Evolutionary conservation across 2,888 invertebrate genomes (phyloP), one percentile per base, ranked within the genome.

Genomic region (Callinectes sapidus): DNA sequence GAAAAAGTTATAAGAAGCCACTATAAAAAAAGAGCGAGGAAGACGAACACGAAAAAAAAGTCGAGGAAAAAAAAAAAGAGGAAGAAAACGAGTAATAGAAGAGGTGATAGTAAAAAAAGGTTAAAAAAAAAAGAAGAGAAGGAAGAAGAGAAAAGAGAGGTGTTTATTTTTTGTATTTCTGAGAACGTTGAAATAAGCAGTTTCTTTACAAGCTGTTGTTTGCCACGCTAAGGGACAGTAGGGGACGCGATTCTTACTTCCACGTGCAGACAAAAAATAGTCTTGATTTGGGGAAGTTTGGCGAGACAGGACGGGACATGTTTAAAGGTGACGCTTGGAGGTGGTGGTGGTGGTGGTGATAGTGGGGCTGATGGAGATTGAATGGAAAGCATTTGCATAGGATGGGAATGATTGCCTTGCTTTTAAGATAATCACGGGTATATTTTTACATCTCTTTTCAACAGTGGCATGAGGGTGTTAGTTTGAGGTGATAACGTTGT

Each of bases 221-320:
- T 71, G 71, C 71, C 71, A 71, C n/a, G 28, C n/a, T 18, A 71
- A 28, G 71, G 23, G 28, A 71, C 71, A 71, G 28, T 71, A 71
- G 28, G 10, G 23, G 16, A 3, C 8, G 71, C 28, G 23, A 71
- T n/a, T 71, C 23, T 71, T 71, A 71, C 71, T 23, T 71, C 28
- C 71, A 71, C 71, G 23, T 71, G 71, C 66, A 66, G 71, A 23
- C 2, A n/a, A 71, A 71, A 71, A 18, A 71, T 18, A n/a, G 23
- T 71, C 71, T n/a, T n/a, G 71, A 71, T 71, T 71, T 71, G 71
- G 28, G 71, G 10, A 28, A 71, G 71, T 71, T 71, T n/a, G 71
- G 8, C 6, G 71, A 28, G 28, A 71, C n/a, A 28, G 23, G 71
- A 18, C 71, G 23, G 18, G 71, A 71, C 71, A 8, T 71, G 28